Evolutionary conservation across 2,113 vertebrate genomes (phyloP), one percentile per base, ranked within the genome.

Genomic region (Scophthalmus maximus): DNA sequence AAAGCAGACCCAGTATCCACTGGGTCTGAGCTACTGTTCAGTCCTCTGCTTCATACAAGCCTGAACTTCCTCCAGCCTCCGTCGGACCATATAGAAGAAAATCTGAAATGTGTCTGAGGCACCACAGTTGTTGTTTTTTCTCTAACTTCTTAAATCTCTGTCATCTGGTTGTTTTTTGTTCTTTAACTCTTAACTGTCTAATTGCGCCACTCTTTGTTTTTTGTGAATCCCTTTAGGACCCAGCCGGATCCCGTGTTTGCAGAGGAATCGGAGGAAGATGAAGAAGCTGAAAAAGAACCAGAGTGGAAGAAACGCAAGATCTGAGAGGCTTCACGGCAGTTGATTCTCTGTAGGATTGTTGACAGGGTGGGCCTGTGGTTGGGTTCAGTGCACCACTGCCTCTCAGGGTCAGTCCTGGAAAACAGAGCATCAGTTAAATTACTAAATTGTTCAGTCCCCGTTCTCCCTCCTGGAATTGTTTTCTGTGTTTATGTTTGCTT

Each of bases 261-360:
- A 0, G 96, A 96, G 86, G 94, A 96, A 46, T 96, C 97, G 23
- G 95, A 93, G 3, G 96, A 97, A 79, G 98, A 99, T 40, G 97
- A 99, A 62, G 96, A 95, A 76, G 92, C 93, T 15, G 95, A 97
- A 46, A 94, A 96, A 72, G 97, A 97, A 76, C 97, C 98, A 2
- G 94, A 97, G 66, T 99, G 98, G 98, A 99, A 99, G 93, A 99
- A 98, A 87, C 95, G 97, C 83, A 99, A 98, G 93, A 97, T 99
- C 78, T 99, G 92, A 98, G 85, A 27, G 5, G 10, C 40, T 22
- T 59, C 34, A 27, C 32, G 2, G 53, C 40, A 67, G 4, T 62
- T 4, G 4, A 58, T 58, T 32, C n/a, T 53, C 5, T 68, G 11
- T 25, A 5, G 32, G 50, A 38, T 23, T 32, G 61, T 53, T 29